Percentiles rank a stretch among this genome's conserved stretches.
phyloP scores from a whole-genome alignment of 1,140 invertebrate species.

The Anoplolepis gracilipes region DNA sequence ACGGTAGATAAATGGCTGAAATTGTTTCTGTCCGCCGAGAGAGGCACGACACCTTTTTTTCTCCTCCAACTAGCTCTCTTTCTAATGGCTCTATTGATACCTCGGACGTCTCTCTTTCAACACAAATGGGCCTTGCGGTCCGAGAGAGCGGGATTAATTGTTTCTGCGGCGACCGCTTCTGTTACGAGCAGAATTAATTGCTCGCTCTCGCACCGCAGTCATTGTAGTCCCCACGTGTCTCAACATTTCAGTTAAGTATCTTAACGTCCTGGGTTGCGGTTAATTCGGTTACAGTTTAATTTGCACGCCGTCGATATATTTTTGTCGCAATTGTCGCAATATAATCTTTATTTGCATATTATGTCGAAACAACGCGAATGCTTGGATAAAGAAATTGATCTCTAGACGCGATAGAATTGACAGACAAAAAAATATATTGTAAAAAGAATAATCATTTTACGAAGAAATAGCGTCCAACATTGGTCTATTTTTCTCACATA shows the following conservation, averaged over 20 bases:
- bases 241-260: not conserved
- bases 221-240: slow-evolving; percentile 2
- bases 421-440: not conserved
- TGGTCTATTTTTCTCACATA: not conserved
- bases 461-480: not conserved
- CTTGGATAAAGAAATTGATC: not conserved
- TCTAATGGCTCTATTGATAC: slow-evolving; percentile 70
- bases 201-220: not conserved
- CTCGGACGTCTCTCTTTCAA: slow-evolving; percentile 25
- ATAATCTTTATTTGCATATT: not conserved
- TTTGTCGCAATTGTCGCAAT: not conserved
- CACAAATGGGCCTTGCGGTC: not conserved
- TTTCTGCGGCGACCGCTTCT: not conserved
- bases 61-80: slow-evolving; percentile 32
- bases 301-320: not conserved
- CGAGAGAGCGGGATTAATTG: slow-evolving; percentile 51
- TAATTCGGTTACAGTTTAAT: slow-evolving; percentile 8
- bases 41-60: slow-evolving; percentile 44
- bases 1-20: slow-evolving; percentile 62
- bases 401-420: slow-evolving; percentile 10
- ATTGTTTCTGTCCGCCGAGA: slow-evolving; percentile 68
- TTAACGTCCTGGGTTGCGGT: not conserved
- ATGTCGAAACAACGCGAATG: not conserved
- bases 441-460: not conserved
- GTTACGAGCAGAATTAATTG: slow-evolving; percentile 30